These are phyloP conservation scores for Paratilapia polleni DNA, from an alignment of 2,113 vertebrate genomes.

Conservation along the genomic window DNA sequence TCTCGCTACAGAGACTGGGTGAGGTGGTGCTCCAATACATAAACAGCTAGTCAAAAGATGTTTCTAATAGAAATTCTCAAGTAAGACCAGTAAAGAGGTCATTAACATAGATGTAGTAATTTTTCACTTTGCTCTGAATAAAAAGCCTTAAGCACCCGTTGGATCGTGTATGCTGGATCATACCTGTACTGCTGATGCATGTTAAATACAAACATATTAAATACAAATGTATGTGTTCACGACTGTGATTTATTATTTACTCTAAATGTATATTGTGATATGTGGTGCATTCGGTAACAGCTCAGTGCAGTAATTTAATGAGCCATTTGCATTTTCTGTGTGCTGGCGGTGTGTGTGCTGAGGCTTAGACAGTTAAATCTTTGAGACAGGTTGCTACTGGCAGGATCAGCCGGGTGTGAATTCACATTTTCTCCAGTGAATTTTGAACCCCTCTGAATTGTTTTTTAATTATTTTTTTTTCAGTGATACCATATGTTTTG, in stretches of 20 bases:
- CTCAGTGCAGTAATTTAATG: background rate
- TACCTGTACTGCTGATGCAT: background rate
- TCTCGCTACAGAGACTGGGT: background rate
- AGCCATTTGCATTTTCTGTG: background rate
- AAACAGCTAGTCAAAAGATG: slow-evolving; percentile 7
- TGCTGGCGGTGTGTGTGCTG: background rate
- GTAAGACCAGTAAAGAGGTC: background rate
- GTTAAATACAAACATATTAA: background rate
- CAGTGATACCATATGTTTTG: background rate
- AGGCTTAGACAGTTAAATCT: background rate
- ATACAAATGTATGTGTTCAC: background rate
- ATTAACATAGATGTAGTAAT: background rate
- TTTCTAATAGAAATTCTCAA: background rate
- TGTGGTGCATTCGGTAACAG: background rate
- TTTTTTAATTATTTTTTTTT: background rate
- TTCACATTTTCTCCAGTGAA: background rate
- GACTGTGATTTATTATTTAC: slow-evolving; percentile 35
- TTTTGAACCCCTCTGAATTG: background rate
- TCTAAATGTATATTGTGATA: slow-evolving; percentile 17
- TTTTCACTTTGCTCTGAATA: background rate
- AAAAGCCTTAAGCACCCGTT: background rate
- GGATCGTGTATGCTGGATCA: background rate
- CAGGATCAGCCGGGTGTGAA: background rate
- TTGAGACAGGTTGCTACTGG: background rate
- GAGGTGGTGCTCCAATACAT: background rate